Evolutionary conservation across 64 coral and sea anemone species (phyloP).

Genomic region (Pocillopora verrucosa): DNA sequence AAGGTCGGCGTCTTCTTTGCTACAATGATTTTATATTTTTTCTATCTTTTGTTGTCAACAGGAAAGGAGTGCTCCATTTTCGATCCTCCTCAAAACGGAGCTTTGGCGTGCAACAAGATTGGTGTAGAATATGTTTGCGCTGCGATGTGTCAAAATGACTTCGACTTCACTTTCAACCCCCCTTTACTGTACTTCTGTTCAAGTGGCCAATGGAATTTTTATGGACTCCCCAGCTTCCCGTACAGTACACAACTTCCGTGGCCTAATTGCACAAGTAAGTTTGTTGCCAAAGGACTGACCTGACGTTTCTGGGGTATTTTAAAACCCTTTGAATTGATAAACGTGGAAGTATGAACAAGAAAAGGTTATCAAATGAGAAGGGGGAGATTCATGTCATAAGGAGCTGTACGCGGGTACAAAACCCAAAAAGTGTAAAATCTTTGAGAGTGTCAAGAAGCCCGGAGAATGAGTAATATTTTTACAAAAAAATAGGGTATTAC

Average conservation of each 20-base stretch:
- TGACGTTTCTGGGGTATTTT: not conserved
- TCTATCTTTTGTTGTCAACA: not conserved
- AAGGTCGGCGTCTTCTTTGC: not conserved
- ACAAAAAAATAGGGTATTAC: too few species aligned
- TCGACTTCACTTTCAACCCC: not conserved
- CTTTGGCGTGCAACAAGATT: not conserved
- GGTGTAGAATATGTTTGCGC: not conserved
- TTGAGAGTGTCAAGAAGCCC: too few species aligned
- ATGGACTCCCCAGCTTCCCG: not conserved
- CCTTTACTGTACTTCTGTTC: not conserved
- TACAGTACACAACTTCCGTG: not conserved
- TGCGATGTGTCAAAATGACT: not conserved
- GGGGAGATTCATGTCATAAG: too few species aligned
- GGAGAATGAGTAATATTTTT: too few species aligned
- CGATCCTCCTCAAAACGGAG: not conserved
- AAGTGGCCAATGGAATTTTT: not conserved
- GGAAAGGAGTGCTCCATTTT: not conserved
- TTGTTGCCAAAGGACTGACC: not conserved
- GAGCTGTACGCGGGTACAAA: too few species aligned
- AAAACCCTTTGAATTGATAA: too few species aligned
- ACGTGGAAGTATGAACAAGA: too few species aligned
- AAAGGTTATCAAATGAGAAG: too few species aligned
- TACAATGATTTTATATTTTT: not conserved
- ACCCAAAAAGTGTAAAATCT: too few species aligned
- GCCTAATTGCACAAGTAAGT: constrained; percentile 1